These are phyloP conservation scores for Harmothoe impar DNA, from an alignment of 2,888 invertebrate species.

Conservation along the genomic window DNA sequence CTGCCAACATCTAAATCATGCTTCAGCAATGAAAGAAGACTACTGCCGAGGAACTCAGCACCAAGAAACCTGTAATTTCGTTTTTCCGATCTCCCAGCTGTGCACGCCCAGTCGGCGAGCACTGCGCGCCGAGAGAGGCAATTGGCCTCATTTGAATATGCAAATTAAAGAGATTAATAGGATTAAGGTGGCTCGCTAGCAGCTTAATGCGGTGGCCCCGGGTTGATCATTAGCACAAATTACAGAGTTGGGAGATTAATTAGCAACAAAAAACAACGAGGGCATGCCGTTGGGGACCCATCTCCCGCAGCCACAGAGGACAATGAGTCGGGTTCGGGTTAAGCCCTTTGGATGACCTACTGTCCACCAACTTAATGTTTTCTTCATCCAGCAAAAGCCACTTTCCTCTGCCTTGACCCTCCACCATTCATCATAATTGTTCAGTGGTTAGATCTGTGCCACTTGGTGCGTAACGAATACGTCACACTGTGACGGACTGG, in stretches of 20 bases:
- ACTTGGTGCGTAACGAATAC: background rate
- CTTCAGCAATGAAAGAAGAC: no score
- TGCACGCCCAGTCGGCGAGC: background rate
- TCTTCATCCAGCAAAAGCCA: background rate
- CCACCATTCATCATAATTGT: background rate
- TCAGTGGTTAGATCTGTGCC: background rate
- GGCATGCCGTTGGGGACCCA: background rate
- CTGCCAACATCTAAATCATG: no score
- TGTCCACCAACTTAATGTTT: slow-evolving; percentile 32
- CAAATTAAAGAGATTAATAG: slow-evolving; percentile 60
- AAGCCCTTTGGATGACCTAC: slow-evolving; percentile 51
- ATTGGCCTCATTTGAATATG: slow-evolving; percentile 51
- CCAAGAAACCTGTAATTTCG: slow-evolving; percentile 16
- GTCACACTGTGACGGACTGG: background rate
- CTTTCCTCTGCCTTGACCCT: background rate
- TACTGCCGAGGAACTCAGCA: no score
- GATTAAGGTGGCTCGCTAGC: slow-evolving; percentile 58
- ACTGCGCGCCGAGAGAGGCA: background rate
- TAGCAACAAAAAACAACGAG: slow-evolving; percentile 58
- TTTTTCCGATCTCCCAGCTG: background rate
- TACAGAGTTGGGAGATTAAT: slow-evolving; percentile 59
- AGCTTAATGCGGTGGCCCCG: slow-evolving; percentile 57
- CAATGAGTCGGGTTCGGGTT: slow-evolving; percentile 32
- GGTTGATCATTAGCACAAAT: slow-evolving; percentile 62
- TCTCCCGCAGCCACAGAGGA: slow-evolving; percentile 10